Base-by-base conservation (phyloP, 2,113 vertebrate genomes). In the Cottus gobio region DNA sequence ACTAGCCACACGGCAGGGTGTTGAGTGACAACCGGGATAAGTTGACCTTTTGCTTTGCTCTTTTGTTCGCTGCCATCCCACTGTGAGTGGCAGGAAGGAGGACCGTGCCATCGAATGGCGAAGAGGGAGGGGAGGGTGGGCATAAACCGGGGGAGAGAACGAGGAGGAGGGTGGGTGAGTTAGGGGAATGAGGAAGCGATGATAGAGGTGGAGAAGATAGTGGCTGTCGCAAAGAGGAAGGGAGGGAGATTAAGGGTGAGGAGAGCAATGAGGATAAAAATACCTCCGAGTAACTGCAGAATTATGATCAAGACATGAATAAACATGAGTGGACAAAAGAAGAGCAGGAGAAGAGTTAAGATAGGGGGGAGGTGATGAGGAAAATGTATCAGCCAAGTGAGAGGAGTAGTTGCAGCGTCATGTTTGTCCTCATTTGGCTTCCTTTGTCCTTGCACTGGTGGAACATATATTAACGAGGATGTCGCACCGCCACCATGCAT, bases 31-130 rank as follows among this genome's bases (percentile, higher is more conserved):
- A 69, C 62, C 44, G 56, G 73, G 72, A 78, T 70, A 77, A 74
- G 77, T 68, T 91, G 92, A 93, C 94, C 94, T 94, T 93, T 94
- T 75, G 77, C 82, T 84, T 66, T 89, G 91, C 87, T 94, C 89
- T 91, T 94, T 92, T 89, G 87, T 86, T 88, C 37, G 3, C 78
- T 70, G 79, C 82, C 76, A 77, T 85, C 90, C 92, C 82, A 63
- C 85, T 85, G 90, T 87, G 89, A 92, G 77, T 78, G 84, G 83
- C 81, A 84, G 77, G 71, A 75, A 78, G 79, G 80, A 77, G 80
- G 88, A 84, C 76, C 85, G 73, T 80, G 80, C 70, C 76, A 42
- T 44, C 16, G 24, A 66, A 37, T 50, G 68, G 64, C 50, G 54
- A 54, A 48, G 58, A 67, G 31, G 22, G 62, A 60, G 28, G 24